These are phyloP conservation scores for Cyprinodon variegatus DNA, from an alignment of 2,113 vertebrate genomes.

Conservation along the genomic window DNA sequence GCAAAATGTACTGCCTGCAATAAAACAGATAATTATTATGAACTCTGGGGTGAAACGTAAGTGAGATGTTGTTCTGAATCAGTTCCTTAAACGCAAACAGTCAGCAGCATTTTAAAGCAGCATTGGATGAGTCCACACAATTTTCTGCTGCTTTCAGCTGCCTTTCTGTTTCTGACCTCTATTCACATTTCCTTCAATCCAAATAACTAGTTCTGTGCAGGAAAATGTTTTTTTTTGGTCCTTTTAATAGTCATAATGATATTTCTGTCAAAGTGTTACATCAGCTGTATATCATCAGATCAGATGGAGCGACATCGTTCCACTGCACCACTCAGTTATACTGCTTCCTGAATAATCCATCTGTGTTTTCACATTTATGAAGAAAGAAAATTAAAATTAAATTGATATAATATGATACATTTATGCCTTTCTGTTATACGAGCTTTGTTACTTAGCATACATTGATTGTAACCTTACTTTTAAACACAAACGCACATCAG, in stretches of 20 bases:
- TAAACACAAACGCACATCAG: not conserved
- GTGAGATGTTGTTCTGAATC: not conserved
- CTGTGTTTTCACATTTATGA: not conserved
- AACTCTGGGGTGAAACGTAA: not conserved
- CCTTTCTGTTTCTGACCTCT: not conserved
- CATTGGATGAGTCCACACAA: not conserved
- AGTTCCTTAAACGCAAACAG: slow-evolving; percentile 6
- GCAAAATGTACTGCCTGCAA: not conserved
- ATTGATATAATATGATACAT: not conserved
- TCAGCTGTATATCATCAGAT: not conserved
- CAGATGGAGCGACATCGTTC: not conserved
- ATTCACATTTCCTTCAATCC: not conserved
- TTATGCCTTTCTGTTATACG: not conserved
- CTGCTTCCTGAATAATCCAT: not conserved
- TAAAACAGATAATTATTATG: not conserved
- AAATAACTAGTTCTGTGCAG: not conserved
- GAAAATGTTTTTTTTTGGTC: not conserved
- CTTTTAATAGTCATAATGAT: not conserved
- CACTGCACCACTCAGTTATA: not conserved
- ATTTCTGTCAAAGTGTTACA: slow-evolving; percentile 4
- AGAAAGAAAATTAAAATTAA: not conserved
- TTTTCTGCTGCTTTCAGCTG: slow-evolving; percentile 14
- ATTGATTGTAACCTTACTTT: not conserved
- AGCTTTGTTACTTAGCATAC: not conserved
- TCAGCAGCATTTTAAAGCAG: not conserved